These are phyloP conservation scores for Rhynchonycteris naso DNA, from an alignment of 2,797 vertebrate species.

Conservation along the genomic window DNA sequence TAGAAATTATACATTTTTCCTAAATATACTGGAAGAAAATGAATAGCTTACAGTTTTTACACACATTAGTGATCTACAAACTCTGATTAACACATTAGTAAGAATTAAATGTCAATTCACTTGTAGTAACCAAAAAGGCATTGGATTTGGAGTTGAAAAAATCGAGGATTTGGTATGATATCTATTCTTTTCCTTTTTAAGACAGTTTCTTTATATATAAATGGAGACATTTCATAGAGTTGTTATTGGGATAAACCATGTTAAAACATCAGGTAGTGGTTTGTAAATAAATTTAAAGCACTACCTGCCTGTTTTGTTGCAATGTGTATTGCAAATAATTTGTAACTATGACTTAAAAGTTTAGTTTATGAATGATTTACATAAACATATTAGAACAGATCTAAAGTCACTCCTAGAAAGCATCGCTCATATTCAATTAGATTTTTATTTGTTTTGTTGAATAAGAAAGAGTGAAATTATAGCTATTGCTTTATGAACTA, in stretches of 20 bases:
- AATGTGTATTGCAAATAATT: constrained; percentile 26
- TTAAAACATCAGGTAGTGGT: neutral
- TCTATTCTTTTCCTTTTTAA: constrained; percentile 16
- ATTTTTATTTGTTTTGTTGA: constrained; percentile 41
- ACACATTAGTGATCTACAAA: neutral
- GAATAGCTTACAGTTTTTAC: constrained; percentile 9
- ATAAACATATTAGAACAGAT: constrained; percentile 10
- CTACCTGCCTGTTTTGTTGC: constrained; percentile 9
- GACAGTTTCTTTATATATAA: constrained; percentile 12
- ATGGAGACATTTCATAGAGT: neutral
- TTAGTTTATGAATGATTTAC: constrained; percentile 10
- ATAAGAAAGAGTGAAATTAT: neutral
- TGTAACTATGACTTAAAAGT: constrained; percentile 32
- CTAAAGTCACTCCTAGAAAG: constrained; percentile 28
- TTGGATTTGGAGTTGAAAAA: constrained; percentile 39
- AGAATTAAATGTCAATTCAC: neutral
- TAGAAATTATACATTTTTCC: constrained; percentile 41
- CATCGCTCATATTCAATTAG: neutral
- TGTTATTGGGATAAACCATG: neutral
- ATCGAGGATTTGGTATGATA: neutral
- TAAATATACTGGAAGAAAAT: constrained; percentile 35
- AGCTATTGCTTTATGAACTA: neutral
- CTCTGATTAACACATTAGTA: neutral
- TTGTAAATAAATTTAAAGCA: constrained; percentile 23
- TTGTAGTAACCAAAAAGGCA: constrained; percentile 9